Evolutionary conservation across 1,140 invertebrate species (phyloP).

Genomic region (Drosophila sturtevanti): DNA sequence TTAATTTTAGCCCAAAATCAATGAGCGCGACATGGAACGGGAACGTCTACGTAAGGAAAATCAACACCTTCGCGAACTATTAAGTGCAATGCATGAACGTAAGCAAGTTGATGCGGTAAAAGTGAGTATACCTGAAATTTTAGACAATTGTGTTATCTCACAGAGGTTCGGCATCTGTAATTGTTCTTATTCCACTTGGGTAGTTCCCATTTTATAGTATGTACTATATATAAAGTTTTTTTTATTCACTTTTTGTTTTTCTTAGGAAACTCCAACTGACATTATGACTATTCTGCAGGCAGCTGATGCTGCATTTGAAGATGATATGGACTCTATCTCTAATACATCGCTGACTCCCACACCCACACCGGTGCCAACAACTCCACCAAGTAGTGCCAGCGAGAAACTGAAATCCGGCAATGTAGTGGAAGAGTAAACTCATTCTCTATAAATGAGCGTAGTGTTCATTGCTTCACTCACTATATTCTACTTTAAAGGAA

Average conservation of each 20-base stretch:
- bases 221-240: no score
- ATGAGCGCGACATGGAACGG: conserved; percentile 89
- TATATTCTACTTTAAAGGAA: conserved; percentile 4
- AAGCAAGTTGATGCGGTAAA: conserved; percentile 81
- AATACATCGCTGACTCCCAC: conserved; percentile 72
- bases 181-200: neutral
- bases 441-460: conserved; percentile 26
- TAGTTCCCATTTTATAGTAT: no score
- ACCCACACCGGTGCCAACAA: conserved; percentile 58
- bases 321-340: conserved; percentile 71
- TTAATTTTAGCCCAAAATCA: conserved; percentile 87
- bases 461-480: no score
- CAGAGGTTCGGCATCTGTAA: neutral
- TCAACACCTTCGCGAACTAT: conserved; percentile 87
- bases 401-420: conserved; percentile 24
- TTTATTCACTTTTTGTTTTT: neutral
- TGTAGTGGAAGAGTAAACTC: conserved; percentile 34
- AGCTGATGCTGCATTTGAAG: conserved; percentile 73
- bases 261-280: conserved; percentile 73
- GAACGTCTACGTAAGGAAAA: conserved; percentile 89
- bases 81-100: conserved; percentile 86
- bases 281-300: conserved; percentile 66
- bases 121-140: conserved; percentile 43
- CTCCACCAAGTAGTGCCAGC: conserved; percentile 1
- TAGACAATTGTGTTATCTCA: neutral